Conservation (phyloP, 2,888 invertebrate species). For the Catotricha subobsoleta region DNA sequence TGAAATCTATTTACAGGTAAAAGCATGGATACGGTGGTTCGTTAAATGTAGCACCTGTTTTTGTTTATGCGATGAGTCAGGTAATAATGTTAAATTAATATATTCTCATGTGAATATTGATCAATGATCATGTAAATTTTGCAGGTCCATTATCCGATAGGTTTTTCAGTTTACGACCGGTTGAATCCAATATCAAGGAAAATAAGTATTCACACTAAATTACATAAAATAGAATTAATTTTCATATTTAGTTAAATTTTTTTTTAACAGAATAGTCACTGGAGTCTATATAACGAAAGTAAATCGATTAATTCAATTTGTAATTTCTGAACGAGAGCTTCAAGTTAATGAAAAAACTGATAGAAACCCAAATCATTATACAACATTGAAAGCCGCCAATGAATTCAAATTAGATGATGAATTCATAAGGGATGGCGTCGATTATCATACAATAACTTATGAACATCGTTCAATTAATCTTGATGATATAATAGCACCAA, state of each 20-base stretch:
- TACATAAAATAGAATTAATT: constrained; percentile 7
- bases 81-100: no score
- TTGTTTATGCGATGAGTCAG: constrained; percentile 35
- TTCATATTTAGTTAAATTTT: constrained; percentile 12
- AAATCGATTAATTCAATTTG: constrained; percentile 53
- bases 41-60: constrained; percentile 38
- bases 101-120: no score
- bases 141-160: no score
- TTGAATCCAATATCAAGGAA: constrained; percentile 18
- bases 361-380: constrained; percentile 15
- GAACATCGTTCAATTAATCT: constrained; percentile 52
- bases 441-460: constrained; percentile 52
- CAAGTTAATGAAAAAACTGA: constrained; percentile 38
- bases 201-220: constrained; percentile 10
- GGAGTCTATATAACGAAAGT: constrained; percentile 49
- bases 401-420: constrained; percentile 26
- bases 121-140: no score
- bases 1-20: no score
- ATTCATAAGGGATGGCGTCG: constrained; percentile 31
- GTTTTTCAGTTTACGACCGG: constrained; percentile 31
- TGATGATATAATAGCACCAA: constrained; percentile 46
- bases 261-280: constrained; percentile 40
- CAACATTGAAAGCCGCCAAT: background rate
- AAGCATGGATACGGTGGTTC: constrained; percentile 36
- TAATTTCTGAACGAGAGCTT: constrained; percentile 48